These are phyloP conservation scores for Nomada ruficornis DNA, from an alignment of 2,888 invertebrate genomes.

Conservation along the genomic window DNA sequence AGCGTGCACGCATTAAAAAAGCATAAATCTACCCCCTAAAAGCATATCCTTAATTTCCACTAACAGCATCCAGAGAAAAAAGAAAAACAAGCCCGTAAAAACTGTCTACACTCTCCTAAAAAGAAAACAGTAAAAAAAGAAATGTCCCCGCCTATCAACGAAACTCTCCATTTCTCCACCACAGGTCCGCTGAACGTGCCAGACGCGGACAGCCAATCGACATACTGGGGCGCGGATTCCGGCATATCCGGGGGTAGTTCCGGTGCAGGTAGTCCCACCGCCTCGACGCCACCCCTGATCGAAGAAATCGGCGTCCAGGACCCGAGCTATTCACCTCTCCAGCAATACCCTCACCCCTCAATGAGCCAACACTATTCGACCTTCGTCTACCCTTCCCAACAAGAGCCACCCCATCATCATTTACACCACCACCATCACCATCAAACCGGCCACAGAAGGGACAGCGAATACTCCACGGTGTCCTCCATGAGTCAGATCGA, in stretches of 20 bases:
- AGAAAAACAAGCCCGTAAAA: not conserved
- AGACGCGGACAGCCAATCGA: slow-evolving; percentile 80
- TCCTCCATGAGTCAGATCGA: slow-evolving; percentile 46
- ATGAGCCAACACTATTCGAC: slow-evolving; percentile 72
- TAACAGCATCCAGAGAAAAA: too few species aligned
- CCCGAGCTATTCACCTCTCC: slow-evolving; percentile 73
- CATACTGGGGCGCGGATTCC: slow-evolving; percentile 82
- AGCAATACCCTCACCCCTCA: slow-evolving; percentile 70
- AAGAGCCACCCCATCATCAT: slow-evolving; percentile 56
- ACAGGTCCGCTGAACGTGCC: slow-evolving; percentile 72
- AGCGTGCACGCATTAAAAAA: too few species aligned
- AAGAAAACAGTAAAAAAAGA: not conserved
- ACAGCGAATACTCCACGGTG: slow-evolving; percentile 50
- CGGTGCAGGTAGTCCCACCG: slow-evolving; percentile 81
- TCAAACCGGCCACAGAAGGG: slow-evolving; percentile 58
- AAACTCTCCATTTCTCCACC: slow-evolving; percentile 44
- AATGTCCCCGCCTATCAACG: not conserved
- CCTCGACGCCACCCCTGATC: slow-evolving; percentile 81
- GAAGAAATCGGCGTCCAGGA: slow-evolving; percentile 82
- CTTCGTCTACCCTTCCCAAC: slow-evolving; percentile 64
- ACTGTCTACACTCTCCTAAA: not conserved
- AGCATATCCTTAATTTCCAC: too few species aligned
- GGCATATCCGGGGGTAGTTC: slow-evolving; percentile 83
- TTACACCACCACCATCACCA: slow-evolving; percentile 60
- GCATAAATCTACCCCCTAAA: too few species aligned